A percentile compares a stretch with the other conserved stretches of the same genome.
Evolutionary conservation across 2,888 invertebrate species (phyloP).

Genomic region (Cryptocephalus moraei): DNA sequence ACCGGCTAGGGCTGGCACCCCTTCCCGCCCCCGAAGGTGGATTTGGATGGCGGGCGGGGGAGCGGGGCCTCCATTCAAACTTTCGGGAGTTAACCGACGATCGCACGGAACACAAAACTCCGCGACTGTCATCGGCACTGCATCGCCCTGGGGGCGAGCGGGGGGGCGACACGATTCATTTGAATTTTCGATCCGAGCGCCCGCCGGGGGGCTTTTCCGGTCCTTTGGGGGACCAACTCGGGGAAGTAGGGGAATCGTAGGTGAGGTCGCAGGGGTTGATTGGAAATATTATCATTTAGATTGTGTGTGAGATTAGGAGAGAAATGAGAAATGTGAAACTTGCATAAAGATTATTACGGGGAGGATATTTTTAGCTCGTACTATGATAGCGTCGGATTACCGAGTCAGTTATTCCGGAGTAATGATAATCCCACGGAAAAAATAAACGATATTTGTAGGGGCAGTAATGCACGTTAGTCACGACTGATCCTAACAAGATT

Average conservation of each 20-base stretch:
- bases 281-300: background rate
- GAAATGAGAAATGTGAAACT: background rate
- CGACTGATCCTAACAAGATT: no score
- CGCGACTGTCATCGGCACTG: constrained; percentile 4
- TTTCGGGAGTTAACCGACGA: background rate
- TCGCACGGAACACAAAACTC: no score
- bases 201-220: constrained; percentile 1
- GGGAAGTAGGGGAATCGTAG: background rate
- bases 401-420: background rate
- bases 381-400: background rate
- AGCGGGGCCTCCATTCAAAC: no score
- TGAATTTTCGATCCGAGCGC: constrained; percentile 6
- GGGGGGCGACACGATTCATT: constrained; percentile 1
- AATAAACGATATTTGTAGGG: no score
- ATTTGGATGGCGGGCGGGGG: background rate
- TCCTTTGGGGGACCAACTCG: background rate
- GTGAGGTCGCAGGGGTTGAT: background rate
- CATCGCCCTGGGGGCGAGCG: background rate
- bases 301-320: background rate
- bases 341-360: no score
- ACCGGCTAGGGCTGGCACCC: background rate
- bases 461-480: no score
- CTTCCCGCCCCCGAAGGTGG: background rate
- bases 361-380: no score
- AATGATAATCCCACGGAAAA: no score